phyloP scores from a whole-genome alignment of 53 echinoderm and acorn worm species.

The Antedon mediterranea region DNA sequence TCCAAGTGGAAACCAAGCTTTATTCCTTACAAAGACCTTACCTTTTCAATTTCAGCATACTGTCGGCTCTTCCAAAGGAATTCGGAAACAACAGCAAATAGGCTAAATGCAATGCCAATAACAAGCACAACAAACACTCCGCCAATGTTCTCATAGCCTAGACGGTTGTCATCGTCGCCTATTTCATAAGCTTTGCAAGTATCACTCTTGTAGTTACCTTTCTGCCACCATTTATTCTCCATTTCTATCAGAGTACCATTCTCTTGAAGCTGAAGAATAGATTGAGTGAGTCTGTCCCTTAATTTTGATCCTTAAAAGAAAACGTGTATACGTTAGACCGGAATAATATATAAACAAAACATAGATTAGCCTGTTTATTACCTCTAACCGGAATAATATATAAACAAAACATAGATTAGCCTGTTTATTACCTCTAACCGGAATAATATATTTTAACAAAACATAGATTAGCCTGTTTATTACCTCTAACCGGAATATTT shows the following conservation, averaged over 20 bases:
- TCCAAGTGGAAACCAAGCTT: no score
- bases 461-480: not conserved
- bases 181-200: slow-evolving; percentile 19
- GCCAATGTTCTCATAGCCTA: slow-evolving; percentile 85
- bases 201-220: slow-evolving; percentile 40
- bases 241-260: slow-evolving; percentile 48
- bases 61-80: slow-evolving; percentile 95
- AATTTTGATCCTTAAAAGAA: slow-evolving; percentile 41
- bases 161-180: slow-evolving; percentile 64
- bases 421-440: not conserved
- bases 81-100: slow-evolving; percentile 73
- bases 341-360: no score
- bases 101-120: slow-evolving; percentile 59
- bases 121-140: slow-evolving; percentile 91
- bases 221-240: slow-evolving; percentile 75
- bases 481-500: not conserved
- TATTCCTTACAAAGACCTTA: not conserved
- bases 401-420: not conserved
- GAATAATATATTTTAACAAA: no score
- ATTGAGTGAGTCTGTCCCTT: slow-evolving; percentile 66
- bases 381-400: not conserved
- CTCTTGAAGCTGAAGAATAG: slow-evolving; percentile 80
- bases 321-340: no score
- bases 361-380: not conserved
- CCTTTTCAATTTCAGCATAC: slow-evolving; percentile 95